phyloP scores from a whole-genome alignment of 2,113 vertebrate genomes.

The Nothocercus nigrocapillus region DNA sequence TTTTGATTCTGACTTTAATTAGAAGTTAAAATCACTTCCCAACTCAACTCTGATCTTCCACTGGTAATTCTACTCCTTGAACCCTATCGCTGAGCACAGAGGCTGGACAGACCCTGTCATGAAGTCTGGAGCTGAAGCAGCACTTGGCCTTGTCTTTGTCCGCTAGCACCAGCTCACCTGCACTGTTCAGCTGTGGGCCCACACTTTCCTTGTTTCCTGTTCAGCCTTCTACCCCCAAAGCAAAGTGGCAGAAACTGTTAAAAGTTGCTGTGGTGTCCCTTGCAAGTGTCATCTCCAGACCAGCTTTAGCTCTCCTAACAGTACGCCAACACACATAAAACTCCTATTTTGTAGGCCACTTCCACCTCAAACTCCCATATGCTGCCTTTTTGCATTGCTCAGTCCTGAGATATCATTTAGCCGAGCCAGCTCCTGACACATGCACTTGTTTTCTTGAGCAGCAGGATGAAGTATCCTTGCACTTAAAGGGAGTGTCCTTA shows the following conservation, averaged over 20 bases:
- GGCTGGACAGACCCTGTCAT: neutral
- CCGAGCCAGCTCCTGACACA: no score
- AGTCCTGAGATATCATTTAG: no score
- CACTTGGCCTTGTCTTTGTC: neutral
- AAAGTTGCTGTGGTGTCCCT: neutral
- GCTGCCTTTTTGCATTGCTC: neutral
- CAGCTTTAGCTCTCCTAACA: neutral
- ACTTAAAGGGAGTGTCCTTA: neutral
- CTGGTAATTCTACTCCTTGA: neutral
- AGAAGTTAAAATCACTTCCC: no score
- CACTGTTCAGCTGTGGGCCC: neutral
- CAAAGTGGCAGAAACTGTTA: neutral
- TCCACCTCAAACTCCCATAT: neutral
- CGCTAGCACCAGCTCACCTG: neutral
- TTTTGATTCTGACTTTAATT: no score
- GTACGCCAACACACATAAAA: neutral
- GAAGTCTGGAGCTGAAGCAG: neutral
- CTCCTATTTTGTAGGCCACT: neutral
- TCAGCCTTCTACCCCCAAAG: neutral
- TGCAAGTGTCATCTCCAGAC: neutral
- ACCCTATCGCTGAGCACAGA: neutral
- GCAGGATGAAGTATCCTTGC: no score
- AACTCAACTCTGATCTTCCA: neutral
- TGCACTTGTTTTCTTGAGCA: no score
- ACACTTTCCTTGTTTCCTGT: neutral